phyloP scores from a whole-genome alignment of 2,888 invertebrate species.

The Achlya flavicornis region DNA sequence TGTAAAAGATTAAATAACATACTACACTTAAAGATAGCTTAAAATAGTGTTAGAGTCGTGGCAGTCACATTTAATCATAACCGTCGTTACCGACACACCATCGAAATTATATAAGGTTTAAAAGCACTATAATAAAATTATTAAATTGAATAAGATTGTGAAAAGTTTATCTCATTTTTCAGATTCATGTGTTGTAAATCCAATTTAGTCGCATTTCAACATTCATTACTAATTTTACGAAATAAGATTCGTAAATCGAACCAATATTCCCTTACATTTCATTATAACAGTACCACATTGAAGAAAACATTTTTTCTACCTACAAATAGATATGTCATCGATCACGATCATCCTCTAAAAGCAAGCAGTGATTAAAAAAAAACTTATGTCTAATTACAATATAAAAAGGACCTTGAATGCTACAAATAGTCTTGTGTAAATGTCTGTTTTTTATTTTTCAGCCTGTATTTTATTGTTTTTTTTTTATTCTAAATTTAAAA shows the following conservation, averaged over 20 bases:
- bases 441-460: constrained; percentile 16
- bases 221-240: constrained; percentile 34
- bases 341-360: constrained; percentile 76
- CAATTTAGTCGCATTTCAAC: constrained; percentile 2
- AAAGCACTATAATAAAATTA: constrained; percentile 2
- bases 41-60: constrained; percentile 67
- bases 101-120: constrained; percentile 8
- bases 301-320: constrained; percentile 76
- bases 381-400: constrained; percentile 24
- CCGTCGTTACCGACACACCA: constrained; percentile 14
- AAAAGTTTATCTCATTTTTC: constrained; percentile 16
- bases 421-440: constrained; percentile 13
- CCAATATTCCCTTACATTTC: constrained; percentile 44
- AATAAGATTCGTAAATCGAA: constrained; percentile 37
- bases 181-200: not conserved
- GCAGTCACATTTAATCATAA: constrained; percentile 39
- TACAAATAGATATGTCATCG: constrained; percentile 81
- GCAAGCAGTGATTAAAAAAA: constrained; percentile 65
- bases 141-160: constrained; percentile 24
- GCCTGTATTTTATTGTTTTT: constrained; percentile 11
- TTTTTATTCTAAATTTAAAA: not conserved
- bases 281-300: constrained; percentile 60
- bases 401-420: constrained; percentile 28
- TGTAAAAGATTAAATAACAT: constrained; percentile 75
- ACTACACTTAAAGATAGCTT: constrained; percentile 82